These are phyloP conservation scores for Anolis apletophallus DNA, from an alignment of 2,797 vertebrate genomes.

Conservation along the genomic window DNA sequence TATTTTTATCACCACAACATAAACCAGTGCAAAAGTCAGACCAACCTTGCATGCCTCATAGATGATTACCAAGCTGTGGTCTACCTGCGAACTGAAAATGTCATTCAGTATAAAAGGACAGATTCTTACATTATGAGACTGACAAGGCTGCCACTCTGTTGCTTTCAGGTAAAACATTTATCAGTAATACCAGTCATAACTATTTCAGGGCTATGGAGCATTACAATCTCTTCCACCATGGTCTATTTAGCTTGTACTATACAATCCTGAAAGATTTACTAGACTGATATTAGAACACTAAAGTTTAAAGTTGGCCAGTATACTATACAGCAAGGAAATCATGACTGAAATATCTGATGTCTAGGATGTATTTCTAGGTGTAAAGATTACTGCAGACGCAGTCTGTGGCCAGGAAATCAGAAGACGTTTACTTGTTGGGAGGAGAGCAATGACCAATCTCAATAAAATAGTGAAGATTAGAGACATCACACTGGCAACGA, in stretches of 20 bases:
- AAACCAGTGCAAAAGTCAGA: not conserved
- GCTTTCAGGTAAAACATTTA: slow-evolving; percentile 6
- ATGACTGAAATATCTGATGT: not conserved
- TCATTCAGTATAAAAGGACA: not conserved
- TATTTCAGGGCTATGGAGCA: not conserved
- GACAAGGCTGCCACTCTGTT: not conserved
- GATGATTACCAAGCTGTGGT: fast-evolving
- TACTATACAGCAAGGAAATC: not conserved
- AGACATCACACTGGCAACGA: too few relatives aligned
- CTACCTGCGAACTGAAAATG: not conserved
- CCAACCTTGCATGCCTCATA: not conserved
- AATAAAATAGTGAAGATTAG: too few relatives aligned
- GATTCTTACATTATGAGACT: fast-evolving
- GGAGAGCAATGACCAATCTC: too few relatives aligned
- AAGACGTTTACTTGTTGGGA: too few relatives aligned
- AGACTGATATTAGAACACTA: not conserved
- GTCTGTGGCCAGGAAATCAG: too few relatives aligned
- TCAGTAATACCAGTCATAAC: not conserved
- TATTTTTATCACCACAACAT: slow-evolving; percentile 1
- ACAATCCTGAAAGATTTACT: not conserved
- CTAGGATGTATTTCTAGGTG: not conserved
- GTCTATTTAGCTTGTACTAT: not conserved
- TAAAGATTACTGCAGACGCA: too few relatives aligned
- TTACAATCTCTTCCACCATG: not conserved
- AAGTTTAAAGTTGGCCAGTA: not conserved